These are phyloP conservation scores for Brotula barbata DNA, from an alignment of 2,797 vertebrate species.

Conservation along the genomic window DNA sequence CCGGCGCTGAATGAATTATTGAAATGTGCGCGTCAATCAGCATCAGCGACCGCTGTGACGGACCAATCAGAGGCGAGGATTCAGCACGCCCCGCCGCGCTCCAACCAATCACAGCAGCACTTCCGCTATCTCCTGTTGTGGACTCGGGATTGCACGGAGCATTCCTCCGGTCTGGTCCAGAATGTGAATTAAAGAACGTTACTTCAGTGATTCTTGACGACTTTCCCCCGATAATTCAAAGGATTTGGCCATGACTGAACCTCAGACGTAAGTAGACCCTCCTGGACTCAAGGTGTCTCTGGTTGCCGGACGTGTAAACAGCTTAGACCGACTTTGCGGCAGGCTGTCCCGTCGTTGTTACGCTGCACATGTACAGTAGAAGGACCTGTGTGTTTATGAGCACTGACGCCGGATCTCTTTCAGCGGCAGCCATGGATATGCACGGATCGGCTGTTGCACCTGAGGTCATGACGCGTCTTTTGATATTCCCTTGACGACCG, in stretches of 20 bases:
- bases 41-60: slow-evolving; percentile 11
- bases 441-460: slow-evolving; percentile 52
- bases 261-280: slow-evolving; percentile 47
- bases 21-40: slow-evolving; percentile 60
- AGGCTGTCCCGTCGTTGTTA: slow-evolving; percentile 16
- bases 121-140: slow-evolving; percentile 77
- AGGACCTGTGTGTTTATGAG: slow-evolving; percentile 6
- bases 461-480: slow-evolving; percentile 65
- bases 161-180: slow-evolving; percentile 48
- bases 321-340: slow-evolving; percentile 60
- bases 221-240: background rate
- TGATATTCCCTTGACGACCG: slow-evolving; percentile 68
- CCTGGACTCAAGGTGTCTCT: background rate
- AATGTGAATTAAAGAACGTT: slow-evolving; percentile 48
- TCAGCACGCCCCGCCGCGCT: slow-evolving; percentile 8
- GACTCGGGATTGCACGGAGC: slow-evolving; percentile 45
- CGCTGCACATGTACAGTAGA: background rate
- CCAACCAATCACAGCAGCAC: slow-evolving; percentile 67
- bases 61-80: slow-evolving; percentile 69
- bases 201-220: slow-evolving; percentile 30
- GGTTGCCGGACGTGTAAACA: slow-evolving; percentile 49
- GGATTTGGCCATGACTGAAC: slow-evolving; percentile 30
- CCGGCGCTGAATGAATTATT: slow-evolving; percentile 74
- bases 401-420: slow-evolving; percentile 2
- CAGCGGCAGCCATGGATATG: slow-evolving; percentile 33